Conservation (phyloP, 2,888 invertebrate species). For the Drosophila leonis region DNA sequence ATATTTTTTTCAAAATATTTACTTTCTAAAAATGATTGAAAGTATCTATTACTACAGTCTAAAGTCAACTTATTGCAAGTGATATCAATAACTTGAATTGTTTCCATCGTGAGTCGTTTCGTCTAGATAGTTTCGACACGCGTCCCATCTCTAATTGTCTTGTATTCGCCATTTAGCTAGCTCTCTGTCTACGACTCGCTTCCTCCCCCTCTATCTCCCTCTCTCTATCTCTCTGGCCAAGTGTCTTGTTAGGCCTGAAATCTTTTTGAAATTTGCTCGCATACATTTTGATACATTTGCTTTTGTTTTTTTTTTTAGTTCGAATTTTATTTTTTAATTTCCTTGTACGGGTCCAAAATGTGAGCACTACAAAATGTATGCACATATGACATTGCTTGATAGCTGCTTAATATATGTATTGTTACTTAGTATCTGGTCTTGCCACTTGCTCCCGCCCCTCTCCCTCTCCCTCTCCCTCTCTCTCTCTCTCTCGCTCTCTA, state of each 20-base stretch:
- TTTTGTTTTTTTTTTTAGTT: background rate
- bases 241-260: slow-evolving; percentile 21
- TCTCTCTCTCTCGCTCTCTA: background rate
- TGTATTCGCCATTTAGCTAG: background rate
- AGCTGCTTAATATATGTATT: slow-evolving; percentile 32
- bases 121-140: background rate
- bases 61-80: background rate
- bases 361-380: slow-evolving; percentile 12
- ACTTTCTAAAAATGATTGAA: background rate
- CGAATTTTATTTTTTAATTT: slow-evolving; percentile 22
- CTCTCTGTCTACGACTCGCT: background rate
- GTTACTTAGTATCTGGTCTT: slow-evolving; percentile 29
- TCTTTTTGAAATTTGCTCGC: slow-evolving; percentile 24
- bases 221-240: background rate
- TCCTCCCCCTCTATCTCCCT: background rate
- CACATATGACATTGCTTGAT: slow-evolving; percentile 15
- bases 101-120: background rate
- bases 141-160: slow-evolving; percentile 15
- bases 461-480: background rate
- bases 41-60: background rate
- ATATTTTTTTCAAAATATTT: too few relatives aligned
- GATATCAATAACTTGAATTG: background rate
- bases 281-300: slow-evolving; percentile 11
- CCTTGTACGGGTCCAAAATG: slow-evolving; percentile 15
- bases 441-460: background rate